These are phyloP conservation scores for Oncorhynchus tshawytscha DNA, from an alignment of 2,113 vertebrate species.

Conservation along the genomic window DNA sequence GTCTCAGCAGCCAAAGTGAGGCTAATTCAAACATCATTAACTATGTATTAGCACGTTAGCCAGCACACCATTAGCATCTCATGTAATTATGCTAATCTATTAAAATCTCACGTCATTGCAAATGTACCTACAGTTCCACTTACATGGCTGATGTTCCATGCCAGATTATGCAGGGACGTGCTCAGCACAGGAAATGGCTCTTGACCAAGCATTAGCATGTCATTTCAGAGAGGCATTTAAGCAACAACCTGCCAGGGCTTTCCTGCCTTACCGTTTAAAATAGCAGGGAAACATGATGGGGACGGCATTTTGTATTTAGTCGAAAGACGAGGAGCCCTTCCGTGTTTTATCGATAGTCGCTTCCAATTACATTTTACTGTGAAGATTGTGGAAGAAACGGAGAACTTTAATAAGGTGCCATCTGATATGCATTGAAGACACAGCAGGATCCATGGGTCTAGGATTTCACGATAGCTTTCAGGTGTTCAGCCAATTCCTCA, in stretches of 20 bases:
- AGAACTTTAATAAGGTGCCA: neutral
- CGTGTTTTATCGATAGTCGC: neutral
- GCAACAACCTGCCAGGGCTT: neutral
- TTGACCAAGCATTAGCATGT: slow-evolving; percentile 19
- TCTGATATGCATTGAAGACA: neutral
- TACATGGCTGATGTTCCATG: slow-evolving; percentile 15
- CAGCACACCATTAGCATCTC: slow-evolving; percentile 12
- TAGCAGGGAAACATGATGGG: neutral
- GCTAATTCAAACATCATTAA: slow-evolving; percentile 25
- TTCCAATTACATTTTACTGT: neutral
- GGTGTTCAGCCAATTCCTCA: slow-evolving; percentile 1
- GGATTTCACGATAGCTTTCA: slow-evolving; percentile 7
- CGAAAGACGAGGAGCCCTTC: neutral
- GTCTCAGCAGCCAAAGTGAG: slow-evolving; percentile 6
- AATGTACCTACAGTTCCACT: neutral
- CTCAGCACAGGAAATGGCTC: slow-evolving; percentile 4
- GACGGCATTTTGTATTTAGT: neutral
- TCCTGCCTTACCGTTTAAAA: neutral
- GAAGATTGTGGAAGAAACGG: too few relatives aligned
- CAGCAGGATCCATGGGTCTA: neutral
- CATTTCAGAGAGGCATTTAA: slow-evolving; percentile 3
- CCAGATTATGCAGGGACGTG: neutral
- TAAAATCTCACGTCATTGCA: slow-evolving; percentile 23
- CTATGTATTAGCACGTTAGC: slow-evolving; percentile 16
- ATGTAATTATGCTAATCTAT: slow-evolving; percentile 33